Conservation (phyloP, 2,888 invertebrate species). For the Synanthedon andrenaeformis region DNA sequence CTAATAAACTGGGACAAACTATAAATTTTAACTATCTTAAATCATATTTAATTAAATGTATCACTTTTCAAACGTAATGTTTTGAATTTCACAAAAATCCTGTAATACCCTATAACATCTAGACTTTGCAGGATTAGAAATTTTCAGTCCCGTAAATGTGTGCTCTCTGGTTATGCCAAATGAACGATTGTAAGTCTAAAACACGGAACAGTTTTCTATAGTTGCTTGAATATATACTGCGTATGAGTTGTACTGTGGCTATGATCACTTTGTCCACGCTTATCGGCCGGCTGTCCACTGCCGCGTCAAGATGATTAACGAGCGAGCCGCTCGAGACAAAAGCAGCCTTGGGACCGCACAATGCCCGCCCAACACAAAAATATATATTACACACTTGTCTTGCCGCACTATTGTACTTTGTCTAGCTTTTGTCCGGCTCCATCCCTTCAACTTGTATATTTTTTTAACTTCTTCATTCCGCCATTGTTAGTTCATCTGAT, state of each 20-base stretch:
- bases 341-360: conserved; percentile 19
- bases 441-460: background rate
- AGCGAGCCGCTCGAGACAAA: conserved; percentile 29
- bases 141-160: too few species aligned
- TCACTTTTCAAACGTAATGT: too few species aligned
- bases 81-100: too few species aligned
- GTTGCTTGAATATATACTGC: too few species aligned
- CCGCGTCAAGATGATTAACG: conserved; percentile 40
- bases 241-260: background rate
- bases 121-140: too few species aligned
- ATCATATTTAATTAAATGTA: too few species aligned
- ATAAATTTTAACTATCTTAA: too few species aligned
- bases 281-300: conserved; percentile 30
- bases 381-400: conserved; percentile 26
- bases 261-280: conserved; percentile 10
- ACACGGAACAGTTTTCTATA: too few species aligned
- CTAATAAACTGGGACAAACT: too few species aligned
- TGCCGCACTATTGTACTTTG: conserved; percentile 22
- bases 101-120: too few species aligned
- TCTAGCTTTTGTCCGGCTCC: conserved; percentile 20
- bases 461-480: background rate
- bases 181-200: too few species aligned
- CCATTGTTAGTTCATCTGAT: background rate
- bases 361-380: conserved; percentile 17
- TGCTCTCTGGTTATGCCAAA: too few species aligned